A percentile compares a stretch with the other conserved stretches of the same genome.
Conservation (phyloP, 2,113 vertebrate genomes). For the Onychostoma macrolepis region DNA sequence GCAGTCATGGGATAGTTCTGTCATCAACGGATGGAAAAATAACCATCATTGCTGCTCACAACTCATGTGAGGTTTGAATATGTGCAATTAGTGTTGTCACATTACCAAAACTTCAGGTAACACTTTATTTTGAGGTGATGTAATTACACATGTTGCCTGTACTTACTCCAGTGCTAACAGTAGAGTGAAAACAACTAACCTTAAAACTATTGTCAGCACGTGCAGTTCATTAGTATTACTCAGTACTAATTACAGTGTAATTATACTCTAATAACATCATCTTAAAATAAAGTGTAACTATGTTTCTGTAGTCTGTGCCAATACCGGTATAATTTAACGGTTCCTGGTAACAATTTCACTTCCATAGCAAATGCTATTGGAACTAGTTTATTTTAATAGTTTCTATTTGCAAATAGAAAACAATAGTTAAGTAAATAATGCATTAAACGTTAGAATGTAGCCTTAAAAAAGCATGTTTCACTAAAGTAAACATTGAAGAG, state of each 20-base stretch:
- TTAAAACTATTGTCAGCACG: neutral
- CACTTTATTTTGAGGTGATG: neutral
- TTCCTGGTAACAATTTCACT: neutral
- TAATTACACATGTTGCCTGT: neutral
- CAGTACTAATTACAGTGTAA: too few species aligned
- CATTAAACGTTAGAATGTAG: too few species aligned
- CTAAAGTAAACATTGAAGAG: too few species aligned
- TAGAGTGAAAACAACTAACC: neutral
- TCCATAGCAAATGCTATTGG: too few species aligned
- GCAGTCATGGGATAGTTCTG: neutral
- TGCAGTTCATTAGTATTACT: too few species aligned
- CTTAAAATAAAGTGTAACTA: neutral
- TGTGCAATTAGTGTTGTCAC: too few species aligned
- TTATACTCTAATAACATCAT: too few species aligned
- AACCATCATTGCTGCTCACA: neutral
- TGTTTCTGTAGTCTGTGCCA: neutral
- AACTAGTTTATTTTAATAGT: too few species aligned
- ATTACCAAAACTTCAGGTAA: neutral
- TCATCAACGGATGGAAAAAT: neutral
- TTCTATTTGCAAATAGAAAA: too few species aligned
- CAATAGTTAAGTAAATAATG: too few species aligned
- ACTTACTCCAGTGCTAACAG: neutral
- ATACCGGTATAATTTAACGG: neutral
- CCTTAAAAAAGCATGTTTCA: too few species aligned
- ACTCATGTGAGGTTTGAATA: neutral